Evolutionary conservation across 2,797 vertebrate genomes (phyloP).

Genomic region (Pantherophis alleghaniensis): DNA sequence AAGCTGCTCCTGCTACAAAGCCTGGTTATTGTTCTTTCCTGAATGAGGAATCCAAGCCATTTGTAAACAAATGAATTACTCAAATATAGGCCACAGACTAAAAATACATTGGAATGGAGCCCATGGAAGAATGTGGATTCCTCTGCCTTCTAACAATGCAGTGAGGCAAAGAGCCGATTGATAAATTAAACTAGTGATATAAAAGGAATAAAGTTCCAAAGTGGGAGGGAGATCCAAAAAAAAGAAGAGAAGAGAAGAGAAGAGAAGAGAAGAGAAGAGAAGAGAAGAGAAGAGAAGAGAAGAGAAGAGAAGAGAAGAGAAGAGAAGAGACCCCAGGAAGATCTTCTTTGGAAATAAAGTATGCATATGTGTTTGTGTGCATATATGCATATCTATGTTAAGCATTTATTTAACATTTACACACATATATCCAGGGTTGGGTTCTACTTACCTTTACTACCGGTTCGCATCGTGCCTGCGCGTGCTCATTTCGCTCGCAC

Average conservation of each 20-base stretch:
- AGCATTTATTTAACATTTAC: neutral
- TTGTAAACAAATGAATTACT: slow-evolving; percentile 47
- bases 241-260: neutral
- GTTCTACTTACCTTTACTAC: no score
- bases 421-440: neutral
- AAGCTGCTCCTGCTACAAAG: neutral
- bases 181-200: slow-evolving; percentile 49
- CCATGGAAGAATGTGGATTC: slow-evolving; percentile 43
- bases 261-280: no score
- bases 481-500: rapidly evolving
- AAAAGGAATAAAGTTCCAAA: slow-evolving; percentile 12
- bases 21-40: slow-evolving; percentile 52
- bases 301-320: neutral
- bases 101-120: slow-evolving; percentile 50
- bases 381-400: neutral
- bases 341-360: neutral
- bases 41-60: slow-evolving; percentile 41
- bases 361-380: neutral
- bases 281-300: no score
- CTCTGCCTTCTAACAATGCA: slow-evolving; percentile 58
- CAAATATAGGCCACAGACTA: slow-evolving; percentile 45
- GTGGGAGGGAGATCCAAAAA: neutral
- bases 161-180: slow-evolving; percentile 41
- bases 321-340: neutral
- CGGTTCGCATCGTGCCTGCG: no score